Conservation (phyloP, 2,113 vertebrate genomes). For the Rhadina sibilatrix region DNA sequence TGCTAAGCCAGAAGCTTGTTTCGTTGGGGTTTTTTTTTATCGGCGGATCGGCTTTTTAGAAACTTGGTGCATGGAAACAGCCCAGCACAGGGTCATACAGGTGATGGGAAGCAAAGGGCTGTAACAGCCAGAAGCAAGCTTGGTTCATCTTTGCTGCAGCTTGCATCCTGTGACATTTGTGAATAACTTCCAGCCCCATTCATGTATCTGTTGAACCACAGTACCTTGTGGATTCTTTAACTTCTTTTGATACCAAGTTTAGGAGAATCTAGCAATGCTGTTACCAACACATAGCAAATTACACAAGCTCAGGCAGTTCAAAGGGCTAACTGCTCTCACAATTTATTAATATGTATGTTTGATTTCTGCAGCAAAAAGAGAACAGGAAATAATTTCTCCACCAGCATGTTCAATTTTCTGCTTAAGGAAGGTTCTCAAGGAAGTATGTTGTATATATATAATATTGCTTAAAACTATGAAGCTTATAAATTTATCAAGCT, state of each 20-base stretch:
- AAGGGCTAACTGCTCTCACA: neutral
- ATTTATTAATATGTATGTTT: neutral
- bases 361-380: neutral
- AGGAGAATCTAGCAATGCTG: neutral
- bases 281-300: neutral
- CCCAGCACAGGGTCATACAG: neutral
- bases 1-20: neutral
- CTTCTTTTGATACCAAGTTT: neutral
- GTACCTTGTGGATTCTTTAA: neutral
- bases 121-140: neutral
- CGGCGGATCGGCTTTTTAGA: neutral
- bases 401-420: neutral
- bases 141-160: neutral
- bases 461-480: neutral
- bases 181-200: neutral
- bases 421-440: neutral
- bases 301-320: neutral
- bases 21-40: neutral
- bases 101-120: neutral
- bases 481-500: neutral
- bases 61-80: neutral
- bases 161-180: neutral
- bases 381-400: neutral
- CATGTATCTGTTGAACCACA: neutral
- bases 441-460: neutral